These are phyloP conservation scores for Sesamia nonagrioides DNA, from an alignment of 1,140 invertebrate genomes.

Conservation along the genomic window DNA sequence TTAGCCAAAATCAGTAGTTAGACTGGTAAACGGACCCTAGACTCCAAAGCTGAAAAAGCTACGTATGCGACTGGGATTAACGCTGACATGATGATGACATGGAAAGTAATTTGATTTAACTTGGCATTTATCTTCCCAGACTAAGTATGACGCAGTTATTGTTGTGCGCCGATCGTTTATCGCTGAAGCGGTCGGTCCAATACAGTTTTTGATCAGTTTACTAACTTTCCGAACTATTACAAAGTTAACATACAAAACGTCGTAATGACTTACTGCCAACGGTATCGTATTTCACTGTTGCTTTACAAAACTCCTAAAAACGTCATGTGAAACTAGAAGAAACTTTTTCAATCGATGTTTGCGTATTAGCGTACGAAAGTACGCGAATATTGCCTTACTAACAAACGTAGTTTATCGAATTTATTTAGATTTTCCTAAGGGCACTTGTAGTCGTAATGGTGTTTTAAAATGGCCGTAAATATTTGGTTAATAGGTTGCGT, in stretches of 20 bases:
- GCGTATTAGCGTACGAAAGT: conserved; percentile 4
- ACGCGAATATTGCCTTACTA: neutral
- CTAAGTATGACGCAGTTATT: too few relatives aligned
- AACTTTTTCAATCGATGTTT: conserved; percentile 43
- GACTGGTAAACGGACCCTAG: too few relatives aligned
- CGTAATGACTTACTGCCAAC: conserved; percentile 1
- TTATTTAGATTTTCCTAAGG: conserved; percentile 31
- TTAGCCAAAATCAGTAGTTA: too few relatives aligned
- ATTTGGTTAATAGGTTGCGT: conserved; percentile 92
- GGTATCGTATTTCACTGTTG: conserved; percentile 20
- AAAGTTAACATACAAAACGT: neutral
- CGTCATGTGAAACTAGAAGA: conserved; percentile 18
- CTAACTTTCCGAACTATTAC: neutral
- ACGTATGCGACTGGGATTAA: too few relatives aligned
- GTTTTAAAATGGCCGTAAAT: conserved; percentile 42
- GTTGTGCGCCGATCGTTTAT: neutral
- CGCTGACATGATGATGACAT: too few relatives aligned
- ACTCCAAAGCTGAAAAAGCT: too few relatives aligned
- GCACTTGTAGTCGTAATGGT: conserved; percentile 21
- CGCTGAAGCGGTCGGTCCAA: neutral
- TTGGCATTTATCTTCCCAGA: too few relatives aligned
- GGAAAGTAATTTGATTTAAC: too few relatives aligned
- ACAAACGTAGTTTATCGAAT: conserved; percentile 12
- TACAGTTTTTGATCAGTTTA: conserved; percentile 4
- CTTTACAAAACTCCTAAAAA: conserved; percentile 27